Conservation (phyloP, 1,140 invertebrate species). For the Ctenoplectra terminalis region DNA sequence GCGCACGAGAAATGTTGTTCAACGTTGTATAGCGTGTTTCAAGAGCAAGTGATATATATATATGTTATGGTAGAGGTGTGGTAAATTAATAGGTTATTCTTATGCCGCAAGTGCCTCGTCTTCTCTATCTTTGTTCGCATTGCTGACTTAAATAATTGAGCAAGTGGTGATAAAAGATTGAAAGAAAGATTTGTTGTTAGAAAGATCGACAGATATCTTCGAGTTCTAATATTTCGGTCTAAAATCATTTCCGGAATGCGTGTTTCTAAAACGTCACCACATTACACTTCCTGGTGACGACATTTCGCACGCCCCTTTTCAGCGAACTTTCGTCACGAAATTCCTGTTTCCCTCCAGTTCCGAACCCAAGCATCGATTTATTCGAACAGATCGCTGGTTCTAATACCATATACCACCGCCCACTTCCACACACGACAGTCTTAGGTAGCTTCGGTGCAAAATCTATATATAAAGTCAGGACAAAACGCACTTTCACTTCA, state of each 20-base stretch:
- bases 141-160: too few species aligned
- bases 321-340: not conserved
- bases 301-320: conserved; percentile 3
- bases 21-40: too few species aligned
- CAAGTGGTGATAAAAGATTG: too few species aligned
- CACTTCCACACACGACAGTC: not conserved
- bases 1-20: not conserved
- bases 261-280: not conserved
- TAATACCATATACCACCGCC: conserved; percentile 33
- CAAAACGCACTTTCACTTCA: conserved; percentile 7
- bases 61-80: too few species aligned
- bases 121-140: too few species aligned
- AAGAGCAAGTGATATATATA: too few species aligned
- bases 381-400: conserved; percentile 4
- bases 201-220: too few species aligned
- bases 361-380: not conserved
- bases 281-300: not conserved
- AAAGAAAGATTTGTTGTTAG: too few species aligned
- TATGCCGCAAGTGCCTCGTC: too few species aligned
- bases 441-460: conserved; percentile 13
- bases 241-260: too few species aligned
- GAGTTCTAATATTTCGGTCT: too few species aligned
- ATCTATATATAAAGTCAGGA: conserved; percentile 1
- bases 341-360: conserved; percentile 4
- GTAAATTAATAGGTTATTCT: too few species aligned